These are phyloP conservation scores for Megatriorchis doriae DNA, from an alignment of 2,113 vertebrate species.

Conservation along the genomic window DNA sequence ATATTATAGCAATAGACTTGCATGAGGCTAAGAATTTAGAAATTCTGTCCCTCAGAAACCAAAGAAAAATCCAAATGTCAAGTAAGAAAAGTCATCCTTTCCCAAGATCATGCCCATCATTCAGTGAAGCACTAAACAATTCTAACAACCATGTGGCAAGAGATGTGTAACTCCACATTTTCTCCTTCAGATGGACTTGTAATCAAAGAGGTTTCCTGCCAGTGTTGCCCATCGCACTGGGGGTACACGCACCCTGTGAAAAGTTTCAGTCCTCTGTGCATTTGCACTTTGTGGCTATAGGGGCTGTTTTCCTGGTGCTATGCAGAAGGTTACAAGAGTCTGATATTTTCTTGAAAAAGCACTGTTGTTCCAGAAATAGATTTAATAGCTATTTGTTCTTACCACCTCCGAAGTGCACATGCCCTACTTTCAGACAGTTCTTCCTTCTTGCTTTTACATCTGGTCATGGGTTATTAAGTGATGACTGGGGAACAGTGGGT, in stretches of 20 bases:
- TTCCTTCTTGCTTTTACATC: background rate
- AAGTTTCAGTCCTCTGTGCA: background rate
- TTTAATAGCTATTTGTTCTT: background rate
- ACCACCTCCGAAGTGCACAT: background rate
- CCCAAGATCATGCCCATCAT: accelerated
- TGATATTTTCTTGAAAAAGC: background rate
- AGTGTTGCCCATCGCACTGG: background rate
- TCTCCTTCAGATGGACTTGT: background rate
- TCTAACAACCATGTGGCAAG: background rate
- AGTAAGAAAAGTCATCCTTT: background rate
- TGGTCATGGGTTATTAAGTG: background rate
- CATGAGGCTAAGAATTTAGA: background rate
- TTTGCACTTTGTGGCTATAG: background rate
- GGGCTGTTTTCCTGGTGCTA: background rate
- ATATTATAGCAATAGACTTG: background rate
- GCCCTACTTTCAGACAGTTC: background rate
- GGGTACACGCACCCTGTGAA: accelerated
- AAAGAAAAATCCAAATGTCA: background rate
- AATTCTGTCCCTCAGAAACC: background rate
- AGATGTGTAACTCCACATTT: background rate
- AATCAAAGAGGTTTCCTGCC: background rate
- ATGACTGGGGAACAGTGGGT: background rate
- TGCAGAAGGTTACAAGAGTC: background rate
- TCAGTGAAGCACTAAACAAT: background rate
- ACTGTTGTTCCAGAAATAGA: background rate